A percentile compares a stretch with the other conserved stretches of the same genome.
Evolutionary conservation across 1,140 invertebrate species (phyloP).

Genomic region (Trachelipus rathkii): DNA sequence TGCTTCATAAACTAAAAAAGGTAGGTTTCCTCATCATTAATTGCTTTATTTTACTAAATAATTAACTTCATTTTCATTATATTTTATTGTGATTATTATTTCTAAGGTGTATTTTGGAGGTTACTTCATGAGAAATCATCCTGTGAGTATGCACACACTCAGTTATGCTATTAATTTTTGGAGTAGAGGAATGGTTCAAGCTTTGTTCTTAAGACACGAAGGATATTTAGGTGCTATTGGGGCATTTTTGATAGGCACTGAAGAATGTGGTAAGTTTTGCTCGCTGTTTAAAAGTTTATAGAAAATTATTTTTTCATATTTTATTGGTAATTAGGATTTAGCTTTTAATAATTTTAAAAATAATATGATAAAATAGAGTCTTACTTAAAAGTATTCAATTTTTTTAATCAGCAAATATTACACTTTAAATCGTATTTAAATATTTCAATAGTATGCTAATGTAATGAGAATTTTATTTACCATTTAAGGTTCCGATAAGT

Average conservation of each 20-base stretch:
- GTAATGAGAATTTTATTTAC: too few relatives aligned
- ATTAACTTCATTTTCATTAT: too few relatives aligned
- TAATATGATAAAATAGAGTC: too few relatives aligned
- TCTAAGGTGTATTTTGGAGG: constrained; percentile 69
- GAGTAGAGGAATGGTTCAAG: constrained; percentile 67
- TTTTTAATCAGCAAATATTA: too few relatives aligned
- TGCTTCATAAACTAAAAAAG: constrained; percentile 61
- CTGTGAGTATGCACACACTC: constrained; percentile 70
- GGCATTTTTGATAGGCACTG: constrained; percentile 67
- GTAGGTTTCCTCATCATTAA: constrained; percentile 40
- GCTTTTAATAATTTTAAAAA: too few relatives aligned
- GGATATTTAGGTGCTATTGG: constrained; percentile 74
- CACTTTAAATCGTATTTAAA: too few relatives aligned
- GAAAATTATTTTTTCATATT: too few relatives aligned
- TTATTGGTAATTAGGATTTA: too few relatives aligned
- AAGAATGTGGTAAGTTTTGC: constrained; percentile 56
- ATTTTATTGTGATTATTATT: not conserved
- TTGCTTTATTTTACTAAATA: too few relatives aligned
- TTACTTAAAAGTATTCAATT: too few relatives aligned
- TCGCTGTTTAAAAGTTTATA: constrained; percentile 17
- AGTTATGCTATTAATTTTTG: constrained; percentile 71
- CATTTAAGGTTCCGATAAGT: constrained; percentile 56
- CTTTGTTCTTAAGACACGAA: constrained; percentile 70
- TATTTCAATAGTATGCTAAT: too few relatives aligned
- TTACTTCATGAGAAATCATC: constrained; percentile 71